Percentiles rank a stretch among this genome's conserved stretches.
These are phyloP conservation scores for Archocentrus centrarchus DNA, from an alignment of 2,113 vertebrate species.

Conservation along the genomic window DNA sequence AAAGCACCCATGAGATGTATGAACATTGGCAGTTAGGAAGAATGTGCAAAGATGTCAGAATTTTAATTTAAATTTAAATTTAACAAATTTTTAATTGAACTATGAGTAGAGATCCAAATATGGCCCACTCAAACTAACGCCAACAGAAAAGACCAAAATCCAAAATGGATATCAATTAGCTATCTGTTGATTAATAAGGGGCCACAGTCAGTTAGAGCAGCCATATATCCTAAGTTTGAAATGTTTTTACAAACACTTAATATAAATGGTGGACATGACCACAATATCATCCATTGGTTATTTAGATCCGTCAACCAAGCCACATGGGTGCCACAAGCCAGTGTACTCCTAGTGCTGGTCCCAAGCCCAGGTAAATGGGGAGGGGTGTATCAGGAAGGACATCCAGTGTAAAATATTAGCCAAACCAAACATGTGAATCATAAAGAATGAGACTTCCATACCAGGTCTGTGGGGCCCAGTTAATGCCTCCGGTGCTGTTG, in stretches of 20 bases:
- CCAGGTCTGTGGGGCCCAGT: no score
- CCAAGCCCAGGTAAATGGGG: no score
- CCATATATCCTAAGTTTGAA: background rate
- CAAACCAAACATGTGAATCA: no score
- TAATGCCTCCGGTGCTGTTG: no score
- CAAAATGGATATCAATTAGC: background rate
- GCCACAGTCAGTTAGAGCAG: background rate
- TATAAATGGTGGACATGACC: background rate
- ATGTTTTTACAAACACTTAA: background rate
- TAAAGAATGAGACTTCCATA: no score
- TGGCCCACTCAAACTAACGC: no score
- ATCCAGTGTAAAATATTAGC: no score
- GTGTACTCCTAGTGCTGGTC: no score
- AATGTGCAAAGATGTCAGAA: background rate
- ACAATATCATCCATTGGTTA: background rate
- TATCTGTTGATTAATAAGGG: background rate
- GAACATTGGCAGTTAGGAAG: background rate
- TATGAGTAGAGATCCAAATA: background rate
- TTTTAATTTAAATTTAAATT: no score
- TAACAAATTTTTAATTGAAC: background rate
- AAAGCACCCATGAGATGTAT: background rate
- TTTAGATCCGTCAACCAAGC: background rate
- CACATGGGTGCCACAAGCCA: no score
- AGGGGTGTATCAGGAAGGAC: no score
- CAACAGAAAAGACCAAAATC: no score